A percentile compares a stretch with the other conserved stretches of the same genome.
phyloP scores from a whole-genome alignment of 2,888 invertebrate species.

The Shargacucullia verbasci region DNA sequence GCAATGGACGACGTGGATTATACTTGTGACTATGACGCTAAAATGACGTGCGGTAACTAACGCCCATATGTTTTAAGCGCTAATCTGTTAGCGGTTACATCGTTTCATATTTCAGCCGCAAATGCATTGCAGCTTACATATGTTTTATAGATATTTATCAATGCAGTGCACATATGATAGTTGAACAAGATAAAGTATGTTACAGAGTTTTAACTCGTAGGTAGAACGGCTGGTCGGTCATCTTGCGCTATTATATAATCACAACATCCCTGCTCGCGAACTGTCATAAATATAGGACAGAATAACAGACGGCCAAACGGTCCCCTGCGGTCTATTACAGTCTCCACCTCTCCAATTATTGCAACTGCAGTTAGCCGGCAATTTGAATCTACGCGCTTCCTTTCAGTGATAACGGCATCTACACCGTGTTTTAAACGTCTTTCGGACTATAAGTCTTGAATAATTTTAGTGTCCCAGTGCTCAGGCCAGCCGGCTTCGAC shows the following conservation, averaged over 20 bases:
- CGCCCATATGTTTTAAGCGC: slow-evolving; percentile 55
- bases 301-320: slow-evolving; percentile 65
- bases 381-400: slow-evolving; percentile 78
- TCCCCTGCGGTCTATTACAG: slow-evolving; percentile 74
- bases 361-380: slow-evolving; percentile 74
- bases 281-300: slow-evolving; percentile 74
- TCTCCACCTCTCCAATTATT: slow-evolving; percentile 76
- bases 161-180: slow-evolving; percentile 23
- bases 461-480: neutral
- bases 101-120: slow-evolving; percentile 70
- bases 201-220: slow-evolving; percentile 20
- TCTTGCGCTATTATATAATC: slow-evolving; percentile 67
- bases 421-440: slow-evolving; percentile 45
- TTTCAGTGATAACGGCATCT: slow-evolving; percentile 62
- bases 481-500: neutral
- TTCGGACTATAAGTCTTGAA: slow-evolving; percentile 16
- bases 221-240: slow-evolving; percentile 34
- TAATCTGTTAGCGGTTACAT: slow-evolving; percentile 63
- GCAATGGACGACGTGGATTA: slow-evolving; percentile 17
- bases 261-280: slow-evolving; percentile 67
- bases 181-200: slow-evolving; percentile 12
- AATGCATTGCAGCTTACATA: slow-evolving; percentile 44
- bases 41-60: slow-evolving; percentile 56
- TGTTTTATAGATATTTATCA: slow-evolving; percentile 56
- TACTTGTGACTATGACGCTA: slow-evolving; percentile 30